Base-by-base conservation (phyloP, 2,888 invertebrate species). In the Caradrina clavipalpis region DNA sequence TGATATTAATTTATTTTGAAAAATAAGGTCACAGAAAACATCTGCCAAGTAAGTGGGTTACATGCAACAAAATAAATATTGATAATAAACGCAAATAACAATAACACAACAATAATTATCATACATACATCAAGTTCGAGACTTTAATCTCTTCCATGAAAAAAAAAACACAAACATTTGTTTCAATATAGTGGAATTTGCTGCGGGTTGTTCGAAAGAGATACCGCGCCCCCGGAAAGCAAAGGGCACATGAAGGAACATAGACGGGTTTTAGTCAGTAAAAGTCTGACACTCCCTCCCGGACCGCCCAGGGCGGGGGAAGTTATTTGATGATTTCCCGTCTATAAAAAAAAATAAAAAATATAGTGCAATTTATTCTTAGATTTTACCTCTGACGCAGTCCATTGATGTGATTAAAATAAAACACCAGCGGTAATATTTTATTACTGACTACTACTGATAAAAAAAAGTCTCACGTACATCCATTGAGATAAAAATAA, bases 1-100 rank as follows among this genome's bases (percentile, higher is more conserved):
- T 57, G 17, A 55, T 21, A 31, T 54, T 70, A 0, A 70, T 60
- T 31, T 31, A 49, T 45, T 19, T 22, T 51, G 21, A 31, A 8
- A 2, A 22, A 19, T 61, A 49, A 61, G 42, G 13, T 54, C 26
- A 59, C 17, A 35, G 42, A 13, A 42, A 70, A 49, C 47, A 26
- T 47, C 15, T 45, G 4, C 17, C 11, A 31, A 26, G 2, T 2
- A 39, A n/a, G 26, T 49, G n/a, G 26, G 49, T 26, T 17, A 31
- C 3, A 42, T 26, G 17, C n/a, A 39, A n/a, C 19, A 49, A 49
- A 55, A 55, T 50, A 50, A 50, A 55, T 22, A 49, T 51, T 39
- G 6, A 15, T 47, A 5, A 15, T 42, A 11, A 4, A 13, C 31
- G 49, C 10, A 11, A 53, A 69, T 59, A 47, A 47, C 21, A 68